phyloP scores from a whole-genome alignment of 2,797 vertebrate genomes.

The Halcyon badia region DNA sequence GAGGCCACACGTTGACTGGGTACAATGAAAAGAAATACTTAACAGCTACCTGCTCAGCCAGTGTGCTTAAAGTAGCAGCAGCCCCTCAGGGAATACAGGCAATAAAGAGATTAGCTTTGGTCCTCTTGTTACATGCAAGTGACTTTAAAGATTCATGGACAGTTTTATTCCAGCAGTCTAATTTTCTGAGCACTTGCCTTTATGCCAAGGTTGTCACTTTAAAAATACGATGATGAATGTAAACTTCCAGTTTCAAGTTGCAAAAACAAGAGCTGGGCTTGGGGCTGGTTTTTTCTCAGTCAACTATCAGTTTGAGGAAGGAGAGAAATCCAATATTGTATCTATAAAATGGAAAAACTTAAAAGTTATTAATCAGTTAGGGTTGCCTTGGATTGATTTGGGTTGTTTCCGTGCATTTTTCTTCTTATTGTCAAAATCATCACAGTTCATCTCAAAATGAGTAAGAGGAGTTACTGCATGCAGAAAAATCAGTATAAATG shows the following conservation, averaged over 20 bases:
- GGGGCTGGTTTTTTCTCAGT: neutral
- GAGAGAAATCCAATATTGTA: neutral
- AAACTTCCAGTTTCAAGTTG: neutral
- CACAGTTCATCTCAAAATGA: neutral
- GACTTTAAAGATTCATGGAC: slow-evolving; percentile 44
- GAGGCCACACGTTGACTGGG: neutral
- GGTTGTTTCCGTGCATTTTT: neutral
- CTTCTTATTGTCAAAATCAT: neutral
- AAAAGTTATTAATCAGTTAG: neutral
- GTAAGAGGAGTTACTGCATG: neutral
- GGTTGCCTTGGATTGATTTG: neutral
- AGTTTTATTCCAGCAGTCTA: slow-evolving; percentile 16
- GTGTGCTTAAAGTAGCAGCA: neutral
- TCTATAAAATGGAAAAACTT: neutral
- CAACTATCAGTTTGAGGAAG: neutral
- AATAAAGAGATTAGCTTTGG: slow-evolving; percentile 22
- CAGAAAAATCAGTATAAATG: neutral
- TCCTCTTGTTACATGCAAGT: slow-evolving; percentile 1
- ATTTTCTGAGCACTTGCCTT: slow-evolving; percentile 32
- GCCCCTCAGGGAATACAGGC: neutral
- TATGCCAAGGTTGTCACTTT: neutral
- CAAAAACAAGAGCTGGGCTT: neutral
- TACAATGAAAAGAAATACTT: neutral
- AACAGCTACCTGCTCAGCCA: slow-evolving; percentile 28
- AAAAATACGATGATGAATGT: neutral